Evolutionary conservation across 1,140 invertebrate genomes (phyloP).

Genomic region (Chionoecetes opilio): DNA sequence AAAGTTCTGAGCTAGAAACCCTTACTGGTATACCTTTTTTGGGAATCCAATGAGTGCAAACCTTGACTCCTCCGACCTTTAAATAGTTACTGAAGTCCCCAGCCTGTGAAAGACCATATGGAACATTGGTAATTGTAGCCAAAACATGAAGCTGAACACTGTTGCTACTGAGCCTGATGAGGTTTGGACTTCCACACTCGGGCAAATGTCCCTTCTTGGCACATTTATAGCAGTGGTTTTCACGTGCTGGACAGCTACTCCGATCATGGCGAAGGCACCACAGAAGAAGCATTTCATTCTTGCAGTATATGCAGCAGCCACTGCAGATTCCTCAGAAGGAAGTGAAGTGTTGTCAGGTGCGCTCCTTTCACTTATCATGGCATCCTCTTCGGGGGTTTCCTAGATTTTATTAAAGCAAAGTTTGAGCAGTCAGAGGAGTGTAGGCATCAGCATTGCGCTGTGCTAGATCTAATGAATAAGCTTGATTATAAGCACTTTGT

Average conservation of each 20-base stretch:
- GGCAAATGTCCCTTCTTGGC: too few relatives aligned
- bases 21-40: too few relatives aligned
- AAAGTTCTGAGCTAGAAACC: too few relatives aligned
- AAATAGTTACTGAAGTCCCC: background rate
- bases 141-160: constrained; percentile 32
- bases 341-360: background rate
- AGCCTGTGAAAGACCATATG: background rate
- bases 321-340: constrained; percentile 34
- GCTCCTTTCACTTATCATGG: background rate
- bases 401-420: background rate
- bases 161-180: background rate
- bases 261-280: background rate
- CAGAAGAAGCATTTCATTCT: background rate
- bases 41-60: constrained; percentile 51
- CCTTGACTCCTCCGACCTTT: constrained; percentile 37
- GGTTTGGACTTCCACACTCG: background rate
- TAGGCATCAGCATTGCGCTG: constrained; percentile 38
- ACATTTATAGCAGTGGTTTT: constrained; percentile 27
- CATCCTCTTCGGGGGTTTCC: constrained; percentile 11
- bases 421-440: background rate
- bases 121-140: background rate
- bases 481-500: constrained; percentile 40
- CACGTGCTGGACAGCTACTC: background rate
- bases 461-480: constrained; percentile 55
- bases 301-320: background rate